Evolutionary conservation across 2,797 vertebrate genomes (phyloP).

Genomic region (Salarias fasciatus): DNA sequence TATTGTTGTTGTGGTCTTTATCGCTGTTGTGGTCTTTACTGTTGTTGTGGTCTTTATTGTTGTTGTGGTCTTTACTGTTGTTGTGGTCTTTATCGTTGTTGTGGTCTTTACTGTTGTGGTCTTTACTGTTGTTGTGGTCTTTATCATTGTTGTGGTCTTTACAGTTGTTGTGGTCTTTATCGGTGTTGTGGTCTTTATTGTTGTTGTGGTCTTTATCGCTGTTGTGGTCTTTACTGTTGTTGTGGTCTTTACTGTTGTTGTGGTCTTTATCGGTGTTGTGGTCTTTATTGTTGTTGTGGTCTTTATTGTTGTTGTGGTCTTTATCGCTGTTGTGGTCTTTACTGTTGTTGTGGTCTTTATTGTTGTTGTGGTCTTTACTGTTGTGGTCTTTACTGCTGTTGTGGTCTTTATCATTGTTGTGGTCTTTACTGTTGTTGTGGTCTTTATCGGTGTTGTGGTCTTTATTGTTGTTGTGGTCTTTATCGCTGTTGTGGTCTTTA

Average conservation of each 20-base stretch:
- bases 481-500: no score
- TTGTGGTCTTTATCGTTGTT: background rate
- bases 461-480: conserved; percentile 4
- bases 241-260: background rate
- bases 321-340: background rate
- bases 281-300: conserved; percentile 5
- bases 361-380: background rate
- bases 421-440: background rate
- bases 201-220: background rate
- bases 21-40: background rate
- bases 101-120: background rate
- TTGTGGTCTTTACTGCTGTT: background rate
- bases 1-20: conserved; percentile 3
- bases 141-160: background rate
- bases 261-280: background rate
- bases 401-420: no score
- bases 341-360: conserved; percentile 2
- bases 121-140: background rate
- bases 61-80: conserved; percentile 1
- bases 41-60: background rate
- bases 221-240: background rate
- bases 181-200: no score
- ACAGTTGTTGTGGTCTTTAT: conserved; percentile 8
- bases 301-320: background rate
- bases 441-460: background rate